Evolutionary conservation across 2,113 vertebrate genomes (phyloP).

Genomic region (Argyrosomus japonicus): DNA sequence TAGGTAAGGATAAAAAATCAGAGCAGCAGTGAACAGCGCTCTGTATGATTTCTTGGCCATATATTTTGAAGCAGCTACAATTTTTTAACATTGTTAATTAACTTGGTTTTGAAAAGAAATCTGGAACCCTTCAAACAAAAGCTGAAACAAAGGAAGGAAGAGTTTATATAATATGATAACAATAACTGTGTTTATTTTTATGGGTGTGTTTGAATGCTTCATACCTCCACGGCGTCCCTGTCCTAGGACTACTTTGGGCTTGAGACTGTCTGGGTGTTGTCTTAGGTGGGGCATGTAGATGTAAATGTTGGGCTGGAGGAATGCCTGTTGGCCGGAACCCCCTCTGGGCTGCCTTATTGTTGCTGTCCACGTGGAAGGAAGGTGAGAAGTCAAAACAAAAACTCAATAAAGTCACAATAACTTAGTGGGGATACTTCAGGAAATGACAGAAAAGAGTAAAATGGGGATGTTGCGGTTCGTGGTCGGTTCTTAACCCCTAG

Average conservation of each 20-base stretch:
- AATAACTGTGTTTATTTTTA: not conserved
- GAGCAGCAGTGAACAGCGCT: not conserved
- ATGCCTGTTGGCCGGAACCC: not conserved
- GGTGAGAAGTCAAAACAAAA: not conserved
- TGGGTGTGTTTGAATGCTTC: not conserved
- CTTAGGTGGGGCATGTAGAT: slow-evolving; percentile 88
- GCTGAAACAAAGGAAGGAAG: not conserved
- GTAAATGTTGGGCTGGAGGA: slow-evolving; percentile 77
- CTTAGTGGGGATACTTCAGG: too few relatives aligned
- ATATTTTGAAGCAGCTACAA: not conserved
- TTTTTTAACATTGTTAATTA: not conserved
- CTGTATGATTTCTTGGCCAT: too few relatives aligned
- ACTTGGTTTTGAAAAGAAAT: not conserved
- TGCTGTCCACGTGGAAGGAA: slow-evolving; percentile 22
- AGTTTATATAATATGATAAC: not conserved
- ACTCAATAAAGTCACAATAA: too few relatives aligned
- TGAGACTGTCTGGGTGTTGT: slow-evolving; percentile 75
- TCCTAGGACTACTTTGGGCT: slow-evolving; percentile 84
- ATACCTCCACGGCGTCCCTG: slow-evolving; percentile 86
- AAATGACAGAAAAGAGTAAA: too few relatives aligned
- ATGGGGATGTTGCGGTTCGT: too few relatives aligned
- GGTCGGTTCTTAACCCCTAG: too few relatives aligned
- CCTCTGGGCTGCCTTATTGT: not conserved
- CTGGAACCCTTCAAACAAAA: not conserved
- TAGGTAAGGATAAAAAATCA: not conserved